A percentile compares a stretch with the other conserved stretches of the same genome.
phyloP scores from a whole-genome alignment of 2,797 vertebrate species.

The Melanotaenia parkinsoni region DNA sequence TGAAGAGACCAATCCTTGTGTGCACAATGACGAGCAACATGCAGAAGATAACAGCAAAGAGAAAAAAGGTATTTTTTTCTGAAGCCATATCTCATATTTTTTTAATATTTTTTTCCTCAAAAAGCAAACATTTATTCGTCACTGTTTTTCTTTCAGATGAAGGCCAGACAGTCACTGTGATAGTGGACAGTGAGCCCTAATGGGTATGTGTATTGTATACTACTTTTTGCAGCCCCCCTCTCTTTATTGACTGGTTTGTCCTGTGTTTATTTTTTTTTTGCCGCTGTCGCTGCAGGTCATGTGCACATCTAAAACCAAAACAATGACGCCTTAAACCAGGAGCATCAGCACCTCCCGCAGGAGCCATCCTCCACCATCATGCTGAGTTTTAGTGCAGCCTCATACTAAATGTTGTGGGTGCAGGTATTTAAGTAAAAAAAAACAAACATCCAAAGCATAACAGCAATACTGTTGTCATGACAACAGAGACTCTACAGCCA shows the following conservation, averaged over 20 bases:
- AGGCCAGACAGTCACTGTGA: conserved; percentile 86
- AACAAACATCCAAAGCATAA: conserved; percentile 6
- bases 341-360: conserved; percentile 59
- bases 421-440: neutral
- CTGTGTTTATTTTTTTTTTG: conserved; percentile 15
- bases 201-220: conserved; percentile 30
- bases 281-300: conserved; percentile 23
- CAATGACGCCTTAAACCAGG: conserved; percentile 73
- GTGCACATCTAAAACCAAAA: conserved; percentile 14
- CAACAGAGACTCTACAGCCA: conserved; percentile 25
- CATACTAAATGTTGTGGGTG: conserved; percentile 16
- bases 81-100: neutral
- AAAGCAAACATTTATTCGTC: neutral
- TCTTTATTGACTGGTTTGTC: neutral
- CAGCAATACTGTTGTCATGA: conserved; percentile 24
- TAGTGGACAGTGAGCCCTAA: conserved; percentile 88
- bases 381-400: conserved; percentile 33
- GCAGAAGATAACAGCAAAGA: conserved; percentile 66
- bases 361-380: conserved; percentile 42
- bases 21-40: conserved; percentile 80
- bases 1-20: conserved; percentile 69
- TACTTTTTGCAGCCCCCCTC: no score
- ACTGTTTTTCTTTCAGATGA: conserved; percentile 79
- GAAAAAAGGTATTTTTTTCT: conserved; percentile 52
- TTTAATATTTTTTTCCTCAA: neutral